phyloP scores from a whole-genome alignment of 2,888 invertebrate species.

The Apeira syringaria region DNA sequence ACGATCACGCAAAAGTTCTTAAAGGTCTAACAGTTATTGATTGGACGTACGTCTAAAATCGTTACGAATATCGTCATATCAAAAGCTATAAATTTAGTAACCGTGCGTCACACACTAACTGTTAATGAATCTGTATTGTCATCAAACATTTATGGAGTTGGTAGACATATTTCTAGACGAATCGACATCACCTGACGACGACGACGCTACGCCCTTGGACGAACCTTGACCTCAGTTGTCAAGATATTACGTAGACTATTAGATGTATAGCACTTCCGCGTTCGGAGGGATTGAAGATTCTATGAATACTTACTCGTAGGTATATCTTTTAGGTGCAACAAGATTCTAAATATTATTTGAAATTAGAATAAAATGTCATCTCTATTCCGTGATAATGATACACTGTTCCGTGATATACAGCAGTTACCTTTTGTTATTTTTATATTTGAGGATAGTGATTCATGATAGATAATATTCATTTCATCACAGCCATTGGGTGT shows the following conservation, averaged over 20 bases:
- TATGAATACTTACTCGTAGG: too few species aligned
- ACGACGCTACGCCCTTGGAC: slow-evolving; percentile 8
- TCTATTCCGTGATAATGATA: too few species aligned
- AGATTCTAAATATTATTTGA: too few species aligned
- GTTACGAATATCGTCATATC: neutral
- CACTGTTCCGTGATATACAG: too few species aligned
- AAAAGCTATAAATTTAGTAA: slow-evolving; percentile 1
- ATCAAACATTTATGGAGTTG: slow-evolving; percentile 3
- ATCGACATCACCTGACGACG: slow-evolving; percentile 17
- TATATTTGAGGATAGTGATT: too few species aligned
- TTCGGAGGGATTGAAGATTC: too few species aligned
- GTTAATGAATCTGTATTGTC: neutral
- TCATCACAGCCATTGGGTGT: too few species aligned
- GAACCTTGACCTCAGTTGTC: slow-evolving; percentile 16
- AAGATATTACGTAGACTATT: neutral
- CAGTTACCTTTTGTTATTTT: too few species aligned
- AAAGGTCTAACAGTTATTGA: neutral
- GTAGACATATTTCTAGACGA: slow-evolving; percentile 21
- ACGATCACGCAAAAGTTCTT: neutral
- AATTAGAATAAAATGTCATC: too few species aligned
- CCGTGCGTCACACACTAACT: neutral
- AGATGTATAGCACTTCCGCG: slow-evolving; percentile 1
- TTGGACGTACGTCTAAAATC: slow-evolving; percentile 1
- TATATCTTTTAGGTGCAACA: too few species aligned
- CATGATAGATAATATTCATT: too few species aligned